A percentile compares a stretch with the other conserved stretches of the same genome.
Conservation (phyloP, 2,797 vertebrate genomes). For the Apodemus agrarius region DNA sequence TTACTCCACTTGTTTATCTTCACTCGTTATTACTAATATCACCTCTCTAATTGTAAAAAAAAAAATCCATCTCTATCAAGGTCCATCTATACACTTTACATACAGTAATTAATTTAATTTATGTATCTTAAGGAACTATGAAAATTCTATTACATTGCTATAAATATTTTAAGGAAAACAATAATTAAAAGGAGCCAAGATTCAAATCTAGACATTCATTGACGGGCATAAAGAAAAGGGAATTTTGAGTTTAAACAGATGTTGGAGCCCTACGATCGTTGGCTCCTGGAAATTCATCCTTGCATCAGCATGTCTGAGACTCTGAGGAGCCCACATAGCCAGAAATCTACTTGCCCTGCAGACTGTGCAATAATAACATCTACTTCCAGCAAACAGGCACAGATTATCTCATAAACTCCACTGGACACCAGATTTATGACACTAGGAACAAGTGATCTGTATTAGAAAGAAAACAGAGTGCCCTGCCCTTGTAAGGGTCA, state of each 20-base stretch:
- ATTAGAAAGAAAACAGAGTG: slow-evolving; percentile 1
- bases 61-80: neutral
- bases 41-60: neutral
- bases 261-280: neutral
- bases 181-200: slow-evolving; percentile 13
- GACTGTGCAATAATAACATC: neutral
- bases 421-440: neutral
- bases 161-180: neutral
- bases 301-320: neutral
- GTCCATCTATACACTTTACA: neutral
- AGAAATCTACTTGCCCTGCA: neutral
- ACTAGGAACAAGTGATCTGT: neutral
- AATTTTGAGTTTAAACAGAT: neutral
- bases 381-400: neutral
- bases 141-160: slow-evolving; percentile 2
- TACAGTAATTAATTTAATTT: neutral
- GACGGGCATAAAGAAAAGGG: neutral
- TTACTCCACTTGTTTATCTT: neutral
- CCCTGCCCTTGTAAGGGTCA: slow-evolving; percentile 36
- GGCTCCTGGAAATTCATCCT: slow-evolving; percentile 18
- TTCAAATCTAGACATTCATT: slow-evolving; percentile 28
- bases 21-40: neutral
- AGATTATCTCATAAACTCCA: slow-evolving; percentile 5
- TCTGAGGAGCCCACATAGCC: neutral
- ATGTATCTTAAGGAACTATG: neutral